phyloP scores from a whole-genome alignment of 2,888 invertebrate genomes.

The Drosophila multiciliata region DNA sequence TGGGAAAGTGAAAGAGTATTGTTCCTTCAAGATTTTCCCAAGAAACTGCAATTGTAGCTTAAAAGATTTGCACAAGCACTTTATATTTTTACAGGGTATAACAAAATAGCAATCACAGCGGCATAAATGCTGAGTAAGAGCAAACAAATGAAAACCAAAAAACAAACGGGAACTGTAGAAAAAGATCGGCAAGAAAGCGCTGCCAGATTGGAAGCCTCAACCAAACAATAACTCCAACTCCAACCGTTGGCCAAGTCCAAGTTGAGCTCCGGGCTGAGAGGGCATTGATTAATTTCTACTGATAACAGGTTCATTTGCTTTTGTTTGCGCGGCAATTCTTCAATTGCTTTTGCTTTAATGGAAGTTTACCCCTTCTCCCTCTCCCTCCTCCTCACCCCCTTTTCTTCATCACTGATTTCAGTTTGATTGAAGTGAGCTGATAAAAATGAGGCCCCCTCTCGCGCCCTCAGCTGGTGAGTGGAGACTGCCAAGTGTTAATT shows the following conservation, averaged over 20 bases:
- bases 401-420: constrained; percentile 13
- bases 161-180: constrained; percentile 44
- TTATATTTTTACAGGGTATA: constrained; percentile 4
- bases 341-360: constrained; percentile 62
- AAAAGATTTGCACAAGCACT: background rate
- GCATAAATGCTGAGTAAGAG: constrained; percentile 78
- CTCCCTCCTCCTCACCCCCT: background rate
- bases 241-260: background rate
- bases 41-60: background rate
- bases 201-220: constrained; percentile 7
- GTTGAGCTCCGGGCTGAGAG: background rate
- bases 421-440: constrained; percentile 67
- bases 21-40: background rate
- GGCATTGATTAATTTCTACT: constrained; percentile 78
- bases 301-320: constrained; percentile 82
- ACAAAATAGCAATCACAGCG: constrained; percentile 25
- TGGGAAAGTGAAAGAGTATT: background rate
- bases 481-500: constrained; percentile 47
- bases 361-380: background rate
- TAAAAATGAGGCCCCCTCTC: constrained; percentile 41
- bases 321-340: constrained; percentile 71
- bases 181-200: constrained; percentile 31
- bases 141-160: constrained; percentile 59
- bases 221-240: constrained; percentile 19
- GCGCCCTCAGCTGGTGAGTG: background rate